Evolutionary conservation across 2,888 invertebrate species (phyloP), one percentile per base, ranked within the genome.

Genomic region (Apamea monoglypha): DNA sequence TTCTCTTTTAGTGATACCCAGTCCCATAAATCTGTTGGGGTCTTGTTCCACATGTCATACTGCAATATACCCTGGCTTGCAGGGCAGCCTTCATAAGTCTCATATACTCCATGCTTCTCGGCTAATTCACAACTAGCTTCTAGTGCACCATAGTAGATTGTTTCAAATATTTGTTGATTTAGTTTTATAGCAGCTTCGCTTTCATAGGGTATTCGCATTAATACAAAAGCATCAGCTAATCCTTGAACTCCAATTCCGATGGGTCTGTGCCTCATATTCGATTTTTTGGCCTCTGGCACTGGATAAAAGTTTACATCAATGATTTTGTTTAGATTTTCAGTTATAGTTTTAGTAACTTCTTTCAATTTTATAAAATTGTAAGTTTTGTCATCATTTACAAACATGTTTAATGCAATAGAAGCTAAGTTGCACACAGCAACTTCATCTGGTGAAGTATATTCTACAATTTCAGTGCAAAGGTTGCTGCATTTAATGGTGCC

Each of bases 401-500:
- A 99, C 98, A 98, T 99, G 94, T 99, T 99, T 5, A 99, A 97
- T 2, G 99, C 99, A 90, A 99, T 98, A 0, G 99, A 99, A 1
- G 99, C 99, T 92, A 99, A 97, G 96, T 99, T 99, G 94, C 99
- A 99, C 0, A 99, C 99, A 12, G 99, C 99, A 56, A 99, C 98
- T 97, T 99, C 99, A 95, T 99, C 99, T 2, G 98, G 96, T 25
- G 99, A 97, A 5, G 99, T 99, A 94, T 99, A 99, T 94, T 99
- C 99, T 0, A 99, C 98, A 88, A 99, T 99, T 97, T 99, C 99
- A 0, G 99, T 99, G 94, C 99, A 99, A 61, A 99, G 97, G 95
- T 99, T 99, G 91, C 99, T 99, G 95, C 99, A 99, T 95, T 99
- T 99, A 88, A 99, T 99, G 0, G 99, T 99, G 25, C 99, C 99